Conservation (phyloP, 2,888 invertebrate genomes). For the Phengaris alcon region DNA sequence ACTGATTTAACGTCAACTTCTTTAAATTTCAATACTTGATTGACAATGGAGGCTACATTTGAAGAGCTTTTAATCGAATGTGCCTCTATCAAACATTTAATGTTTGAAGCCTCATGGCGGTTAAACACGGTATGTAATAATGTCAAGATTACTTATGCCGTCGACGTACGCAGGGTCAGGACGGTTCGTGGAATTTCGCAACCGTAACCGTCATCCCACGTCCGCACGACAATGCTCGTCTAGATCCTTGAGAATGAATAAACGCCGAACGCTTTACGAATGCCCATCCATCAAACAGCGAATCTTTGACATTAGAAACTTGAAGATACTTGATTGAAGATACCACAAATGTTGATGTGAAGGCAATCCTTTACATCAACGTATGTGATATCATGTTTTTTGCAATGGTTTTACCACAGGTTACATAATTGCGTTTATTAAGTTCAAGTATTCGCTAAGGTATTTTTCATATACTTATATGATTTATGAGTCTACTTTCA, state of each 20-base stretch:
- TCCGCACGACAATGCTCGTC: constrained; percentile 47
- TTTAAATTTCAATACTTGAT: background rate
- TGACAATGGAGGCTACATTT: constrained; percentile 6
- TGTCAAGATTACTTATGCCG: constrained; percentile 59
- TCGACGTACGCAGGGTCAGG: constrained; percentile 54
- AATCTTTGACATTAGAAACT: background rate
- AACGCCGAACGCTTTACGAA: background rate
- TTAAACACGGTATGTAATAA: constrained; percentile 42
- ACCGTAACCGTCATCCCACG: constrained; percentile 51
- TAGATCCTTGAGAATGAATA: constrained; percentile 45
- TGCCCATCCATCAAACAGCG: constrained; percentile 6
- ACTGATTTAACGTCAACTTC: too few relatives aligned
- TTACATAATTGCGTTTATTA: background rate
- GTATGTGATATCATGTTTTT: background rate
- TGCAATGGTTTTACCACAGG: background rate
- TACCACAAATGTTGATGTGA: too few relatives aligned
- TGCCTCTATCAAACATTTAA: background rate
- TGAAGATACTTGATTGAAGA: too few relatives aligned
- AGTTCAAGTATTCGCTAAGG: too few relatives aligned
- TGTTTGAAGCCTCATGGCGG: constrained; percentile 5
- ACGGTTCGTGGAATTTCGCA: constrained; percentile 59
- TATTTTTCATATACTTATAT: background rate
- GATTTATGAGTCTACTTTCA: background rate
- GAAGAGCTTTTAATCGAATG: background rate
- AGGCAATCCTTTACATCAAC: background rate